Base-by-base conservation (phyloP, 1,140 invertebrate genomes). In the Leptinotarsa texana region DNA sequence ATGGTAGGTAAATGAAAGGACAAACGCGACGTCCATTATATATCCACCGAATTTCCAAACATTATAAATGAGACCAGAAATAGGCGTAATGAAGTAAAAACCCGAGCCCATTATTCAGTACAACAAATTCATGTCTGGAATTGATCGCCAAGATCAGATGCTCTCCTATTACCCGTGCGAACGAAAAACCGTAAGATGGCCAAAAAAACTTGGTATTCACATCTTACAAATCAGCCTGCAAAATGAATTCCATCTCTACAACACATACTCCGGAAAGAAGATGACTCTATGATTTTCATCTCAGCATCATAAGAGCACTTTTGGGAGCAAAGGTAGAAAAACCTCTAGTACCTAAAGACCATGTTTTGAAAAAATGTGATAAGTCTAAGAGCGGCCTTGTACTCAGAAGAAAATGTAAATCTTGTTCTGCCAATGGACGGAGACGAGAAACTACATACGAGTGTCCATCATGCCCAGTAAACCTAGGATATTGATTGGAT, bases 121-220 rank as follows among this genome's bases (percentile, higher is more conserved):
- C 68, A 83, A 84, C 66, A 74, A 81, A 27, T 78, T 76, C 75
- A 84, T 84, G 81, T 79, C 75, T 11, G 80, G 80, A 3, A 67
- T 84, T 22, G 80, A 84, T 76, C 72, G 72, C 8, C 81, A 84
- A 72, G 81, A 85, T 74, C 83, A 27, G 5, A 27, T 21, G 21
- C 21, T 21, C 21, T 21, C 21, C 21, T 21, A 21, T 21, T 21
- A 21, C 21, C 21, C 21, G 48, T 75, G 66, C 4, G 33, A 68
- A 3, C 69, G 77, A 67, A 85, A 84, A 75, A 81, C 80, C 2
- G 6, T 83, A 42, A 71, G 80, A 13, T 84, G 83, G 83, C 81
- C 82, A 63, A 78, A 76, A 22, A 85, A 83, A 17, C 27, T 77
- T 27, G 66, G 18, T 11, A 77, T 75, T 48, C 76, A 77, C 72